Evolutionary conservation across 2,888 invertebrate genomes (phyloP).

Genomic region (Oscheius sp.): DNA sequence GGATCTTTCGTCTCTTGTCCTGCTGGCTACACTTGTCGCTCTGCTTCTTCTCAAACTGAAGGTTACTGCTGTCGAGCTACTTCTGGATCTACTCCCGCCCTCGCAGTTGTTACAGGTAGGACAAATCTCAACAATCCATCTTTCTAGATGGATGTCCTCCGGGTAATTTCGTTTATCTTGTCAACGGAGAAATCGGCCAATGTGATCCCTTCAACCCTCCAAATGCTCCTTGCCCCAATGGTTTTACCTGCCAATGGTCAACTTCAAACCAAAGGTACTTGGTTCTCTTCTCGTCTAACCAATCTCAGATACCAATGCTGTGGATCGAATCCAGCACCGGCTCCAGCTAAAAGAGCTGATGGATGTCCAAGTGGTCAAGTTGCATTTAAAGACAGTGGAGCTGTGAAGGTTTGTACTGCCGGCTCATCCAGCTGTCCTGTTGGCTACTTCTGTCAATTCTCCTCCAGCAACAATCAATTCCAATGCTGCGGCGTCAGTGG

Average conservation of each 20-base stretch:
- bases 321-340: conserved; percentile 48
- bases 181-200: conserved; percentile 44
- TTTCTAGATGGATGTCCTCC: conserved; percentile 51
- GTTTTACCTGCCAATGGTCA: conserved; percentile 58
- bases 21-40: conserved; percentile 44
- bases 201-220: conserved; percentile 65
- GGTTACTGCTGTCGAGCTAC: conserved; percentile 53
- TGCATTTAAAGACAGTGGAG: conserved; percentile 48
- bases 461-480: conserved; percentile 49
- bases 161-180: conserved; percentile 43
- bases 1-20: conserved; percentile 58
- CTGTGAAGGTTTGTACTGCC: conserved; percentile 53
- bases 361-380: conserved; percentile 58
- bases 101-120: conserved; percentile 34
- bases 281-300: background rate
- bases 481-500: conserved; percentile 59
- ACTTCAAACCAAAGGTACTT: conserved; percentile 42
- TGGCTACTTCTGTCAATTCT: conserved; percentile 61
- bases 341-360: conserved; percentile 36
- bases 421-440: conserved; percentile 52
- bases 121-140: background rate
- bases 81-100: conserved; percentile 31
- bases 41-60: conserved; percentile 37
- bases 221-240: conserved; percentile 62
- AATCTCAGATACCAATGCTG: conserved; percentile 47